phyloP scores from a whole-genome alignment of 2,797 vertebrate genomes.

The Rhabdophis nuchalis region DNA sequence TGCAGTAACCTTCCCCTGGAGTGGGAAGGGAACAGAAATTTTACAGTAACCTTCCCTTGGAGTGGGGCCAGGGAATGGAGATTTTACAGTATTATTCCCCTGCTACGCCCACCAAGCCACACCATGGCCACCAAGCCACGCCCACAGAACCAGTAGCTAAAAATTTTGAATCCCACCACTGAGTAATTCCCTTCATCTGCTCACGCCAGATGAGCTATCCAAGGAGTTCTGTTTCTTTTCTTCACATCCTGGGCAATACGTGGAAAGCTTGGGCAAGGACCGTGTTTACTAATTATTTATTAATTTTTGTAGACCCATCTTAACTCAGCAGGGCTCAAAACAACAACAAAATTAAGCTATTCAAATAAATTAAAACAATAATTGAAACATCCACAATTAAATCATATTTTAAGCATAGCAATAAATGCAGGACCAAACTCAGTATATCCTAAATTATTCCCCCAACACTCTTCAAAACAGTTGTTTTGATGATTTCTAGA shows the following conservation, averaged over 20 bases:
- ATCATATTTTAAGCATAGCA: neutral
- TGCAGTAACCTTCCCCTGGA: too few species aligned
- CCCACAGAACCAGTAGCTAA: too few species aligned
- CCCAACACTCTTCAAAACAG: neutral
- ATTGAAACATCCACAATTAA: neutral
- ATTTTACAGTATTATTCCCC: too few species aligned
- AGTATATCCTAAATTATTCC: neutral
- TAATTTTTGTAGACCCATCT: neutral
- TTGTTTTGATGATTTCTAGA: neutral
- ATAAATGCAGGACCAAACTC: neutral
- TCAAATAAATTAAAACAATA: neutral
- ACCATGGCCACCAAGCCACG: too few species aligned
- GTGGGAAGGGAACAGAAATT: too few species aligned
- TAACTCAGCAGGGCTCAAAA: neutral
- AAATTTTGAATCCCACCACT: too few species aligned
- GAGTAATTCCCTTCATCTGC: neutral
- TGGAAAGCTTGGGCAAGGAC: neutral
- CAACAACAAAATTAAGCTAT: neutral
- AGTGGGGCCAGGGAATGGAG: too few species aligned
- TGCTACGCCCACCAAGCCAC: too few species aligned
- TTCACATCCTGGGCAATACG: neutral
- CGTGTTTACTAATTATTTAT: neutral
- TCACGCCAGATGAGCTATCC: neutral
- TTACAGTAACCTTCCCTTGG: too few species aligned
- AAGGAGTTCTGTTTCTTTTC: neutral